These are phyloP conservation scores for Hormaphis cornu DNA, from an alignment of 1,140 invertebrate genomes.

Conservation along the genomic window DNA sequence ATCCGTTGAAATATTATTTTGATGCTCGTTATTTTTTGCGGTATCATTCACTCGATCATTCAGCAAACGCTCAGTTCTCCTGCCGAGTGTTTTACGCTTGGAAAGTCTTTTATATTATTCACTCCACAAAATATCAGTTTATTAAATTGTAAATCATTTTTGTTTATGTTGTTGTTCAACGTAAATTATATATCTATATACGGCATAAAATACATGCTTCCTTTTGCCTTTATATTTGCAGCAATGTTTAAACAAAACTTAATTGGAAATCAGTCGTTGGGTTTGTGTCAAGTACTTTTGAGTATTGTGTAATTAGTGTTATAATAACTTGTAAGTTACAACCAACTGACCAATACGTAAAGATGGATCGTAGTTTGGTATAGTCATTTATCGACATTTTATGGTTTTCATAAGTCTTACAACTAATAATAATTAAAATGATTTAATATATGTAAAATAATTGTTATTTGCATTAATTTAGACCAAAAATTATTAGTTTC, in stretches of 20 bases:
- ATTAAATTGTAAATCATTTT: slow-evolving; percentile 24
- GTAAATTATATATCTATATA: not conserved
- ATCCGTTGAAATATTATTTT: slow-evolving; percentile 27
- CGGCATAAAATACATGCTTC: not conserved
- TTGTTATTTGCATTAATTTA: no score
- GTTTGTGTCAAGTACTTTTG: not conserved
- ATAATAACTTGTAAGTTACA: no score
- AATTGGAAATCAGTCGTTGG: no score
- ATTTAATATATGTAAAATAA: no score
- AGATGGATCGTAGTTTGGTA: no score
- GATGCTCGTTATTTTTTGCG: slow-evolving; percentile 31
- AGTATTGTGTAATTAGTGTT: no score
- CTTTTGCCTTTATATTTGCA: not conserved
- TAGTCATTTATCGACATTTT: no score
- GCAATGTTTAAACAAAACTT: not conserved
- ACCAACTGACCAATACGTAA: no score
- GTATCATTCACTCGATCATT: slow-evolving; percentile 28
- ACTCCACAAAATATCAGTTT: slow-evolving; percentile 22
- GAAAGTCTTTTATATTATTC: slow-evolving; percentile 14
- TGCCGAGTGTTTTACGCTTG: slow-evolving; percentile 19
- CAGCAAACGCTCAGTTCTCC: slow-evolving; percentile 23
- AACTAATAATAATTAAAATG: no score
- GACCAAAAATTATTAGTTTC: no score
- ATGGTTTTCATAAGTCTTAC: no score
- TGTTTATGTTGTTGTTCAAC: not conserved